These are phyloP conservation scores for Papilio xuthus DNA, from an alignment of 1,140 invertebrate genomes.

Conservation along the genomic window DNA sequence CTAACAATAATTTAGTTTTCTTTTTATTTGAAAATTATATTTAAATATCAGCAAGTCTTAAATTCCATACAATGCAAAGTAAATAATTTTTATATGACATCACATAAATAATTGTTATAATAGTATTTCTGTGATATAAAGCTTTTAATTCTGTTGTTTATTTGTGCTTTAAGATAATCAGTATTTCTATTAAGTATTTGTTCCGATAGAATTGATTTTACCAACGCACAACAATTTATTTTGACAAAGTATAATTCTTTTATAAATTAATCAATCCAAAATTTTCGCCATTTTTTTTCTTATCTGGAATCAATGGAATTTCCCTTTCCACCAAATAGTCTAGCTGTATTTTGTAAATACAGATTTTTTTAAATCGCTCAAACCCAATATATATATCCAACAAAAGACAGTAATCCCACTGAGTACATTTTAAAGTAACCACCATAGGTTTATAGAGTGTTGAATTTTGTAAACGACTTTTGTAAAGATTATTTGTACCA, in stretches of 20 bases:
- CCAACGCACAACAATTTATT: background rate
- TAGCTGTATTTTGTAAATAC: background rate
- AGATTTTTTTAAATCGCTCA: background rate
- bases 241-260: background rate
- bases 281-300: background rate
- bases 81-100: background rate
- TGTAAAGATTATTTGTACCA: background rate
- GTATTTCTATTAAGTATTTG: background rate
- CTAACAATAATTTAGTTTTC: background rate
- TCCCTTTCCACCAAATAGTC: background rate
- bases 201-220: background rate
- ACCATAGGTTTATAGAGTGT: background rate
- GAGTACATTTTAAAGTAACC: background rate
- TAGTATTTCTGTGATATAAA: slow-evolving; percentile 9
- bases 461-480: background rate
- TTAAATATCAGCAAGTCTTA: background rate
- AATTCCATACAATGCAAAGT: background rate
- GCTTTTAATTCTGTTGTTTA: slow-evolving; percentile 9
- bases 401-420: slow-evolving; percentile 3
- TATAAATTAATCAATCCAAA: background rate
- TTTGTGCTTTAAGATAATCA: slow-evolving; percentile 1
- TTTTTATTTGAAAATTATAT: background rate
- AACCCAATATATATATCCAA: background rate
- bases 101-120: background rate
- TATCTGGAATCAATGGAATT: background rate